Conservation (phyloP, 2,888 invertebrate genomes). For the Therioaphis trifolii region DNA sequence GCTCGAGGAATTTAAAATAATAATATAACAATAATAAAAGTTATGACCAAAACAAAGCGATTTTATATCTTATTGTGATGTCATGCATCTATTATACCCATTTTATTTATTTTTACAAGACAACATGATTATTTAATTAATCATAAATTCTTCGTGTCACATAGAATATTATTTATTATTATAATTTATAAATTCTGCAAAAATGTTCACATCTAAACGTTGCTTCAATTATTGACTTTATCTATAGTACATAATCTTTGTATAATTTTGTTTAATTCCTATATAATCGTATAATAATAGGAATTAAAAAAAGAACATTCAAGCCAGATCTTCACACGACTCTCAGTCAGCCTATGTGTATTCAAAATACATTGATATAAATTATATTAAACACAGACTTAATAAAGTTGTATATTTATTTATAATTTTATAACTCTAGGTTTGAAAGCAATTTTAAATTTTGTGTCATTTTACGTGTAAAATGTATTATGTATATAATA, state of each 20-base stretch:
- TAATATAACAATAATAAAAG: constrained; percentile 55
- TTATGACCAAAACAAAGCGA: constrained; percentile 58
- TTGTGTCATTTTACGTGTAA: too few relatives aligned
- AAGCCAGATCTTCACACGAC: constrained; percentile 7
- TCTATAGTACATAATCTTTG: constrained; percentile 7
- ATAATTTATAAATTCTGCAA: neutral
- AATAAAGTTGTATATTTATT: too few relatives aligned
- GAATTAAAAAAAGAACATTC: constrained; percentile 28
- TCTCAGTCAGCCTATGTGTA: constrained; percentile 11
- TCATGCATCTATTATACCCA: constrained; percentile 24
- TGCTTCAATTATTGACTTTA: neutral
- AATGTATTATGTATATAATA: too few relatives aligned
- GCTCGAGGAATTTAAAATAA: constrained; percentile 56
- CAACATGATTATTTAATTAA: constrained; percentile 43
- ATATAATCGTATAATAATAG: constrained; percentile 10
- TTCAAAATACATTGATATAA: too few relatives aligned
- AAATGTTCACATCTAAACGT: neutral
- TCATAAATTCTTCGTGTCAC: constrained; percentile 6
- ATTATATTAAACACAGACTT: too few relatives aligned
- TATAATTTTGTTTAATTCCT: constrained; percentile 28
- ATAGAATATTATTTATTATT: neutral
- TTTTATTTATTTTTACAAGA: constrained; percentile 45
- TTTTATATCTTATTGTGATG: constrained; percentile 59
- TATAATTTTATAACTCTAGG: too few relatives aligned
- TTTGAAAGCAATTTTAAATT: too few relatives aligned